phyloP scores from a whole-genome alignment of 2,888 invertebrate genomes.

The Unio pictorum region DNA sequence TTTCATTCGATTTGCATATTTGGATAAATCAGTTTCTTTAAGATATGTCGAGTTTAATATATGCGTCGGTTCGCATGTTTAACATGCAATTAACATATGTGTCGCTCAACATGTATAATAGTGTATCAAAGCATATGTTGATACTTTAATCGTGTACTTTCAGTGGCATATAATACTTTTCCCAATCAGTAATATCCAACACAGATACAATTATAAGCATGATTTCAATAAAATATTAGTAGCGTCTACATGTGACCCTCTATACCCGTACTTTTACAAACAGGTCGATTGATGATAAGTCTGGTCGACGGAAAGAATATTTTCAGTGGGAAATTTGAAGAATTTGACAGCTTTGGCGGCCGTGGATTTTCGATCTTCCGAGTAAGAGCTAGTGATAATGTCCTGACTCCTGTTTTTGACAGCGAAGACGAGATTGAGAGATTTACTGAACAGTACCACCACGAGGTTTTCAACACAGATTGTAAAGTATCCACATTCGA shows the following conservation, averaged over 20 bases:
- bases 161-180: no score
- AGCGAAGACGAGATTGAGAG: conserved; percentile 40
- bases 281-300: conserved; percentile 41
- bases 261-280: background rate
- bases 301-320: conserved; percentile 25
- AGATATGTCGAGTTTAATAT: no score
- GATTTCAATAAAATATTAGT: no score
- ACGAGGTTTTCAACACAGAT: conserved; percentile 42
- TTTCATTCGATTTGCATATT: no score
- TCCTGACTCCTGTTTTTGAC: conserved; percentile 32
- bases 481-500: conserved; percentile 24
- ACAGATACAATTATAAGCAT: no score
- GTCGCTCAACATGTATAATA: no score
- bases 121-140: no score
- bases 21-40: no score
- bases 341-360: conserved; percentile 39
- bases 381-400: conserved; percentile 7
- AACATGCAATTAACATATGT: no score
- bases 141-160: no score
- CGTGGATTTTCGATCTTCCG: conserved; percentile 52
- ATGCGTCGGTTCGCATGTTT: no score
- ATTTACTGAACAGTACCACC: conserved; percentile 25
- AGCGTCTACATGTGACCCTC: background rate
- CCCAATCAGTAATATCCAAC: no score
- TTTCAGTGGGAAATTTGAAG: conserved; percentile 19